These are phyloP conservation scores for Strix aluco DNA, from an alignment of 2,113 vertebrate species.

Conservation along the genomic window DNA sequence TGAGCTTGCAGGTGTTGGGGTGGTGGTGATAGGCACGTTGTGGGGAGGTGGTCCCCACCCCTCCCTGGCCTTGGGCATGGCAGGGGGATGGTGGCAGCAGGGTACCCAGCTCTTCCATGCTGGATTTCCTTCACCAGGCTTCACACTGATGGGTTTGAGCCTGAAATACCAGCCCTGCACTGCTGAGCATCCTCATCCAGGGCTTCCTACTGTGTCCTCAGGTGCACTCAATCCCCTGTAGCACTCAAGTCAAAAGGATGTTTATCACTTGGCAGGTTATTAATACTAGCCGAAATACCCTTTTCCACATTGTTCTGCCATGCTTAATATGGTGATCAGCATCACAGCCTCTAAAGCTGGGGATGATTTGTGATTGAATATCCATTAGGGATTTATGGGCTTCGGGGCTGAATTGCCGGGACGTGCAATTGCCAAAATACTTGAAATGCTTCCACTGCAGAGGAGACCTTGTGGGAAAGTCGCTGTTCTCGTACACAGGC, in stretches of 20 bases:
- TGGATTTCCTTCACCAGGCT: neutral
- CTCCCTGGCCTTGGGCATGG: rapidly evolving
- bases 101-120: neutral
- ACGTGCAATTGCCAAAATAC: conserved; percentile 11
- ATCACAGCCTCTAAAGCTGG: neutral
- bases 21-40: neutral
- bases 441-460: conserved; percentile 41
- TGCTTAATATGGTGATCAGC: conserved; percentile 25
- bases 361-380: conserved; percentile 28
- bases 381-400: conserved; percentile 47
- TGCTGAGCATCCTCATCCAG: neutral
- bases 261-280: conserved; percentile 31
- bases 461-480: conserved; percentile 57
- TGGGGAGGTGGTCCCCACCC: neutral
- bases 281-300: neutral
- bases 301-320: conserved; percentile 21
- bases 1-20: neutral
- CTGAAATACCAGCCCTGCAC: neutral
- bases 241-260: neutral
- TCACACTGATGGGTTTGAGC: neutral
- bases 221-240: neutral
- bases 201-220: neutral
- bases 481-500: neutral
- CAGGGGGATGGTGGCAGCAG: neutral
- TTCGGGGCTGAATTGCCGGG: neutral